Evolutionary conservation across 2,113 vertebrate genomes (phyloP), one percentile per base, ranked within the genome.

Genomic region (Probosciger aterrimus): DNA sequence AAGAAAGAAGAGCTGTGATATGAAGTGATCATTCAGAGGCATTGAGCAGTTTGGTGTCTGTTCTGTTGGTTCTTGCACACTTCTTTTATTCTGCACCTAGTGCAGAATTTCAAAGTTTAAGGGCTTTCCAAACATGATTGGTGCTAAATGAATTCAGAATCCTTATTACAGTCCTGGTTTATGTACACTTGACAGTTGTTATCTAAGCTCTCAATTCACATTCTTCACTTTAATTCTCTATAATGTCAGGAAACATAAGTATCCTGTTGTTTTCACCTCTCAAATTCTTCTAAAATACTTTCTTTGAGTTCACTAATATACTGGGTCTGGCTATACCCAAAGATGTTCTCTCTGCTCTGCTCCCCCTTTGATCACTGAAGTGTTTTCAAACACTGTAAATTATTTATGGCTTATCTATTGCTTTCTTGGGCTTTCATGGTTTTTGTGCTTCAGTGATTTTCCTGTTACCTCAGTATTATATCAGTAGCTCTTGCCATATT

Each of bases 71-170:
- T 53, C 68, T 83, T 50, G 33, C 17, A 41, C 79, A 57, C 4
- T 65, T 94, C 4, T 65, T 94, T 92, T 57, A 44, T 93, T 93
- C 53, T 77, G 31, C 31, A 41, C 57, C n/a, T 90, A 73, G 41
- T 85, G 22, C 24, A 69, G 44, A 82, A 77, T 90, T 88, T 77
- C 53, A 74, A 46, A 70, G 82, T 88, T 88, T 78, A 83, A 90
- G 82, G 37, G 57, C 63, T 97, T 95, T 92, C 31, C 60, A 96
- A 70, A 87, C 7, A 49, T 82, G 39, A 70, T 59, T 92, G 71
- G 55, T 93, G 57, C 28, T 90, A 77, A 41, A 18, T 35, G 63
- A 78, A 84, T 91, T 89, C 37, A 82, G 37, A 70, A 82, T 82
- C 49, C 63, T 76, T 53, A 84, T 89, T 94, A 70, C 13, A 69